phyloP scores from a whole-genome alignment of 2,113 vertebrate species.

The Haemorhous mexicanus region DNA sequence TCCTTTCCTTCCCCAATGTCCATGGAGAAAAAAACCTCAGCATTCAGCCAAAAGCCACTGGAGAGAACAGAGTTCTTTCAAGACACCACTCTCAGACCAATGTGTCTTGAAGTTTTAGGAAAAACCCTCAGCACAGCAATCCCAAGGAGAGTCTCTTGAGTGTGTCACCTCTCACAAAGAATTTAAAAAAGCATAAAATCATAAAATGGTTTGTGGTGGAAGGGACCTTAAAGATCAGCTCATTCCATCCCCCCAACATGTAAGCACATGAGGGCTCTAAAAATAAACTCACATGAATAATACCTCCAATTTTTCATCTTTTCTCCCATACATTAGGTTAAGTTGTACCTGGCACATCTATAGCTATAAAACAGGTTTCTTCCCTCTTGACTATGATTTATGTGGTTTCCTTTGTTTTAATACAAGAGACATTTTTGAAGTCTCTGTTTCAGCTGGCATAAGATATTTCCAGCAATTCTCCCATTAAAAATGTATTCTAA shows the following conservation, averaged over 20 bases:
- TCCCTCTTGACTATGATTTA: background rate
- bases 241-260: fast-evolving
- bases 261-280: background rate
- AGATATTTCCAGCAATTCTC: conserved; percentile 5
- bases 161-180: background rate
- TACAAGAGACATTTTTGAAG: background rate
- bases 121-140: background rate
- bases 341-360: background rate
- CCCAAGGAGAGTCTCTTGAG: background rate
- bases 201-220: background rate
- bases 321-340: background rate
- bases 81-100: background rate
- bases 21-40: background rate
- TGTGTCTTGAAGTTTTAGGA: background rate
- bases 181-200: background rate
- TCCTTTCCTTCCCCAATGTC: background rate
- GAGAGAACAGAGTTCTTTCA: background rate
- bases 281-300: background rate
- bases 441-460: background rate
- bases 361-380: background rate
- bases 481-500: background rate
- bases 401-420: background rate
- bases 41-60: background rate
- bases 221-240: background rate
- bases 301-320: background rate